Evolutionary conservation across 1,140 invertebrate species (phyloP), one percentile per base, ranked within the genome.

Genomic region (Tetramorium parvispinum): DNA sequence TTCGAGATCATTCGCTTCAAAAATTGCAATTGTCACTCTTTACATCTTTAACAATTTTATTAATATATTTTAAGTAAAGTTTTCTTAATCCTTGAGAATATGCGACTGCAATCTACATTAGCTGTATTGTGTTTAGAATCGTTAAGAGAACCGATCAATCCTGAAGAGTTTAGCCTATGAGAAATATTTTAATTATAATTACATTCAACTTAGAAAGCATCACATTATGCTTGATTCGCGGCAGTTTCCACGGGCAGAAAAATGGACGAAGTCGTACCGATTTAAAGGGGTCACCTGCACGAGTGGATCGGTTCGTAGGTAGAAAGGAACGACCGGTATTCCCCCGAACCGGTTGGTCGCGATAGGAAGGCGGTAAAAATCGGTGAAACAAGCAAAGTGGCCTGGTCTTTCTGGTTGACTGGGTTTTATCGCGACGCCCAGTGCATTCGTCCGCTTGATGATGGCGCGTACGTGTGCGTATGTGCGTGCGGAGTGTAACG

Each of bases 321-420:
- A 85, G 87, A 55, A 89, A 85, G 88, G 79, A 73, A 85, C 76
- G 79, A 92, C 88, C 87, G 87, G 85, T 91, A 91, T 87, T 71
- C 37, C 16, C 70, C 43, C 61, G 85, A 91, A 91, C 88, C 88
- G 88, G 85, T 91, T 90, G 75, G 78, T 51, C 82, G 27, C 73
- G 78, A 81, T 71, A 71, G 82, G 85, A 81, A 88, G 86, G 40
- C 73, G 66, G 77, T 65, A 89, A 91, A 92, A 91, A 91, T 89
- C 82, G 85, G 90, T 85, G 85, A 92, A 32, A 89, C 86, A 91
- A 88, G 86, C 71, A 65, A 87, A 61, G 59, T 75, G 86, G 87
- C 71, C 65, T 37, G 57, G 32, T 59, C 70, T 90, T 90, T 89
- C 76, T 82, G 73, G 81, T 77, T 66, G 85, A 55, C n/a, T 85